Base-by-base conservation (phyloP, 1,140 invertebrate genomes). In the Solen grandis region DNA sequence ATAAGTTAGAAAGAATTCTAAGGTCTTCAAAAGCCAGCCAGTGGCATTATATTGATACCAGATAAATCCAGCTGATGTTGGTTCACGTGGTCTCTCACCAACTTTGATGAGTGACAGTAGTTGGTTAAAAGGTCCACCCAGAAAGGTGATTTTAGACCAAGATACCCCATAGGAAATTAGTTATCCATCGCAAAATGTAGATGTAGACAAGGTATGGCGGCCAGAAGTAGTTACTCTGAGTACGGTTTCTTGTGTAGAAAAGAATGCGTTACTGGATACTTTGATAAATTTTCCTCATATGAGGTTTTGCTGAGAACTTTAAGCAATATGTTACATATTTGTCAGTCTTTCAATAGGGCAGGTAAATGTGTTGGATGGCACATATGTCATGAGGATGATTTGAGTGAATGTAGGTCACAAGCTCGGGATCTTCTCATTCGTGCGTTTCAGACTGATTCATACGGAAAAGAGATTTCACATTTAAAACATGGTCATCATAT, bases 1-100 rank as follows among this genome's bases (percentile, higher is more conserved):
- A 86, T 27, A 31, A 83, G 33, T 76, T 84, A 22, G 38, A 73
- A 31, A 35, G 80, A 5, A 84, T 84, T 5, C 60, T 25, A 3
- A 70, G 35, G 14, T 55, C 54, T 8, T 82, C 78, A 0, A 3
- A n/a, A 16, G 25, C 80, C 16, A 3, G 13, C 5, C 80, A 84
- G 33, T 82, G 79, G 80, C 0, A 14, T 1, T 73, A 81, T 16
- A 35, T 81, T 1, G 0, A 3, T 0, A 81, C 27, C 10, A 81
- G 0, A 0, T 0, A 0, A 73, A 81, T 46, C 78, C 77, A 35
- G 79, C 69, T 27, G 79, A 81, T 33, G 0, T 19, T 3, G 70
- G 35, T 16, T 65, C 79, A 25, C 31, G 79, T 19, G 36, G 27
- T 25, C 0, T 73, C 0, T 5, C 25, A 0, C 8, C 36, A 2